Evolutionary conservation across 1,140 invertebrate genomes (phyloP).

Genomic region (Oedothorax gibbosus): DNA sequence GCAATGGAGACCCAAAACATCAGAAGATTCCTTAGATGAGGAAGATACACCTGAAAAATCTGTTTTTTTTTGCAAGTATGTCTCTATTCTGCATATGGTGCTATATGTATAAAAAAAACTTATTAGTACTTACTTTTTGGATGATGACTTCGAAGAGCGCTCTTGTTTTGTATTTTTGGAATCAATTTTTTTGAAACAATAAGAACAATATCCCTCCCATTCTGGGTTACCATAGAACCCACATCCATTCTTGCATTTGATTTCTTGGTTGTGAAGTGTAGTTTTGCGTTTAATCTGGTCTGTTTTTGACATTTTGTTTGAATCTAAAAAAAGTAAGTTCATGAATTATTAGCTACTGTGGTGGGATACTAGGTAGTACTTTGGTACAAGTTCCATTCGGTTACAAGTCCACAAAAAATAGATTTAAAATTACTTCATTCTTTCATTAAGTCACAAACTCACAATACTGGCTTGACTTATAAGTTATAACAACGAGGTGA

Average conservation of each 20-base stretch:
- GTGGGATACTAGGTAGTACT: neutral
- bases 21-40: neutral
- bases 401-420: neutral
- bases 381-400: neutral
- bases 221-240: constrained; percentile 97
- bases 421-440: no score
- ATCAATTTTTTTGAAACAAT: constrained; percentile 76
- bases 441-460: no score
- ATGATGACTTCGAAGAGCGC: constrained; percentile 9
- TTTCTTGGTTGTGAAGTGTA: constrained; percentile 49
- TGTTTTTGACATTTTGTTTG: constrained; percentile 3
- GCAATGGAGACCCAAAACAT: neutral
- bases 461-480: no score
- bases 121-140: constrained; percentile 33
- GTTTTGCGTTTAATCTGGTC: neutral
- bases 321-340: neutral
- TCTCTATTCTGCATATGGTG: neutral
- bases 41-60: neutral
- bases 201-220: constrained; percentile 97
- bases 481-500: no score
- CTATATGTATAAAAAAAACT: neutral
- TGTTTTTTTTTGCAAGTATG: neutral
- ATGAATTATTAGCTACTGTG: neutral
- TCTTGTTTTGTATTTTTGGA: constrained; percentile 31
- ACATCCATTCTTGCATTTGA: constrained; percentile 95